Evolutionary conservation across 1,140 invertebrate genomes (phyloP).

Genomic region (Muscidifurax raptorellus): DNA sequence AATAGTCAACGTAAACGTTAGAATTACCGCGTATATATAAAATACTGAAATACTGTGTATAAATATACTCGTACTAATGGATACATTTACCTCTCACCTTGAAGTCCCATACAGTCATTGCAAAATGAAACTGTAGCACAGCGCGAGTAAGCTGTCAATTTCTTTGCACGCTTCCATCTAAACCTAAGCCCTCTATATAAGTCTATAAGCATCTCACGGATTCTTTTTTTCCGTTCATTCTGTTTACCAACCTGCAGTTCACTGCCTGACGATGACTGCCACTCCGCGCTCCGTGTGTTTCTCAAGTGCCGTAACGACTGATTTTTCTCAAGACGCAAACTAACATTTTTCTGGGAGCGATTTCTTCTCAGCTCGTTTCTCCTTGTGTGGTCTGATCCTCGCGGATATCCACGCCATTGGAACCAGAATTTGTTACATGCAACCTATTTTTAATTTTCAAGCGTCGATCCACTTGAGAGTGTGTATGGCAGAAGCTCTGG

Average conservation of each 20-base stretch:
- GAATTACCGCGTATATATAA: constrained; percentile 32
- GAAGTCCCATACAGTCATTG: constrained; percentile 10
- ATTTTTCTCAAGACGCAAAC: background rate
- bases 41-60: constrained; percentile 1
- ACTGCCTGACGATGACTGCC: background rate
- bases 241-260: too few species aligned
- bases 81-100: constrained; percentile 46
- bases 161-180: background rate
- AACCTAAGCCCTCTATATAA: background rate
- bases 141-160: constrained; percentile 26
- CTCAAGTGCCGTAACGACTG: background rate
- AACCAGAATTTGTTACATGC: background rate
- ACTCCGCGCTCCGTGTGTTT: background rate
- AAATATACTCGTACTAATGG: background rate
- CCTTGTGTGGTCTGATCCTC: background rate
- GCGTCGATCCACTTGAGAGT: too few species aligned
- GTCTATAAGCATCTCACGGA: background rate
- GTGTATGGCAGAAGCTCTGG: too few species aligned
- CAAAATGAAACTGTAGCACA: constrained; percentile 28
- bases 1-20: constrained; percentile 43
- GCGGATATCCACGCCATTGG: background rate
- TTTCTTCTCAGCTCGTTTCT: background rate
- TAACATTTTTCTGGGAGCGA: background rate
- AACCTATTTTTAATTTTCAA: too few species aligned
- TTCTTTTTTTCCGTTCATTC: constrained; percentile 5